These are phyloP conservation scores for human (Homo sapiens) DNA, from an alignment of 2,113 vertebrate species.

Conservation along the genomic window DNA sequence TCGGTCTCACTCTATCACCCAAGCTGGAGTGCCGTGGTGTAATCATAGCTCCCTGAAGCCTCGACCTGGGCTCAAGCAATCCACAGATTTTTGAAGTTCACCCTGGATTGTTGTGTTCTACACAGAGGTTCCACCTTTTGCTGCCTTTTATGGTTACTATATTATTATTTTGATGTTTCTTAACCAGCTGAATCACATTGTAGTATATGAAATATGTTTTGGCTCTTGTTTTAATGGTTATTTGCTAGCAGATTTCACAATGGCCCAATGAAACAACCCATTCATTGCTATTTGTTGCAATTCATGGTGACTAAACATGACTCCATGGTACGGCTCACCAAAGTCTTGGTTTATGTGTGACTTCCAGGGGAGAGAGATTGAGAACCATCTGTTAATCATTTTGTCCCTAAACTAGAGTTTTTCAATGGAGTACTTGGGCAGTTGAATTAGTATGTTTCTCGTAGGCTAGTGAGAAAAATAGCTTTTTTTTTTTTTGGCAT, in stretches of 20 bases:
- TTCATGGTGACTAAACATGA: not conserved
- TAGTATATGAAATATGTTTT: not conserved
- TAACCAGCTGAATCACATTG: not conserved
- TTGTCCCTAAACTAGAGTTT: not conserved
- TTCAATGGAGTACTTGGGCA: not conserved
- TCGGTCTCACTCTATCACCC: too few species aligned
- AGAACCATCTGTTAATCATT: not conserved
- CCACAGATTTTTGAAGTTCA: not conserved
- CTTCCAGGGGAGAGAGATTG: not conserved
- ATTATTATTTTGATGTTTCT: slow-evolving; percentile 22
- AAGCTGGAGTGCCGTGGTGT: too few species aligned
- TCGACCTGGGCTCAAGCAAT: too few species aligned
- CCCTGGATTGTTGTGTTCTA: not conserved
- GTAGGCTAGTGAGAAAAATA: not conserved
- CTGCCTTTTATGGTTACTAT: not conserved
- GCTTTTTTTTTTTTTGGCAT: not conserved
- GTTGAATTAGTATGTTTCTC: not conserved
- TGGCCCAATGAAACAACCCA: not conserved
- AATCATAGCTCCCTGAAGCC: too few species aligned
- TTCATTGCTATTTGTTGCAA: not conserved
- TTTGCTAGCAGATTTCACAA: not conserved
- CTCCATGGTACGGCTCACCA: not conserved
- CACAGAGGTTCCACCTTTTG: not conserved
- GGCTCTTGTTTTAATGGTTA: not conserved
- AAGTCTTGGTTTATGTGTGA: not conserved